These are phyloP conservation scores for Apocheima hispidaria DNA, from an alignment of 2,888 invertebrate genomes.

Conservation along the genomic window DNA sequence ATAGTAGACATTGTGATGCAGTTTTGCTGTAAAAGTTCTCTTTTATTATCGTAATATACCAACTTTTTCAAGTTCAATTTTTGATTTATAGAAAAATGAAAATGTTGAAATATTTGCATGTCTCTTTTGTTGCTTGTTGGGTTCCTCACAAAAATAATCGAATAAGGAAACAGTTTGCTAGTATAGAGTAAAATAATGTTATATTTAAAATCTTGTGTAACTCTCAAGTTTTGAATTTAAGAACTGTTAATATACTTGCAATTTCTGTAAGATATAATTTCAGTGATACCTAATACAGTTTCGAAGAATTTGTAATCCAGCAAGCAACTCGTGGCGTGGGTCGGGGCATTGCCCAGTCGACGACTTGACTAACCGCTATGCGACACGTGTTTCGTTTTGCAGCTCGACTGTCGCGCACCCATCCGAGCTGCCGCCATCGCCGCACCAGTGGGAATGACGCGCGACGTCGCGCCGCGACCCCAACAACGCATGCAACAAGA, in stretches of 20 bases:
- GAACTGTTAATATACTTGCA: no score
- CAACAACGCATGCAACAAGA: constrained; percentile 17
- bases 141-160: constrained; percentile 52
- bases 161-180: not conserved
- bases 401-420: constrained; percentile 99
- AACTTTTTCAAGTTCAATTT: constrained; percentile 31
- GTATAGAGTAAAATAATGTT: no score
- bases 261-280: not conserved
- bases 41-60: constrained; percentile 71
- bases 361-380: constrained; percentile 47
- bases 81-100: constrained; percentile 42
- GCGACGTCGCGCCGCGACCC: constrained; percentile 70
- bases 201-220: no score
- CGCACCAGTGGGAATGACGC: constrained; percentile 98
- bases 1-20: constrained; percentile 77
- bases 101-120: constrained; percentile 68
- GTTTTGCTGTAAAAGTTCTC: constrained; percentile 76
- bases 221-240: no score
- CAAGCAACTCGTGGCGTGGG: constrained; percentile 57
- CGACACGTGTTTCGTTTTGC: constrained; percentile 72
- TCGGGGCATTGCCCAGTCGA: constrained; percentile 49
- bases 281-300: not conserved
- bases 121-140: constrained; percentile 61
- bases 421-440: constrained; percentile 98
- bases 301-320: constrained; percentile 34